Evolutionary conservation across 2,888 invertebrate species (phyloP).

Genomic region (Drosophila diplacantha): DNA sequence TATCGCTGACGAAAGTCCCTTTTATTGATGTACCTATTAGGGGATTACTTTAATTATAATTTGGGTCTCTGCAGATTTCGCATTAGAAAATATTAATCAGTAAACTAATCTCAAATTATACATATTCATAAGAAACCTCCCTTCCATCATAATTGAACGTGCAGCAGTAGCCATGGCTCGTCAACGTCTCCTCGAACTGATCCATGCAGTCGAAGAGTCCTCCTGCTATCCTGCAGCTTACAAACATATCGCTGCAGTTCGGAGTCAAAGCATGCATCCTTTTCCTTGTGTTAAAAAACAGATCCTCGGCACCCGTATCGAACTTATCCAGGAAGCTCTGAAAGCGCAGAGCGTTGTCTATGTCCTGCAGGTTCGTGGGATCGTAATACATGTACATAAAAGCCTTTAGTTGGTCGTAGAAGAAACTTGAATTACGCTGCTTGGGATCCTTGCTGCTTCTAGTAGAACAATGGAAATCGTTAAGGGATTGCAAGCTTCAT

Average conservation of each 20-base stretch:
- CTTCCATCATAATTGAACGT: conserved; percentile 74
- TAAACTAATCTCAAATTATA: neutral
- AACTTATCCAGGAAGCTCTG: conserved; percentile 69
- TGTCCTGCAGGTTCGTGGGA: conserved; percentile 48
- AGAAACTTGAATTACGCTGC: conserved; percentile 40
- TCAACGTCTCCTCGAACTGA: conserved; percentile 73
- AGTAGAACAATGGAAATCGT: neutral
- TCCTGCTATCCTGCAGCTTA: conserved; percentile 71
- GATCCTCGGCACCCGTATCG: conserved; percentile 64
- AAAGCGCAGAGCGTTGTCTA: conserved; percentile 59
- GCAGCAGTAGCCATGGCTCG: conserved; percentile 78
- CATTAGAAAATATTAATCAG: neutral
- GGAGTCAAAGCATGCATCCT: conserved; percentile 74
- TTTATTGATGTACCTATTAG: conserved; percentile 41
- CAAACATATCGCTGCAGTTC: conserved; percentile 74
- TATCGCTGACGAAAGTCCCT: conserved; percentile 44
- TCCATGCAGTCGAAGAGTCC: conserved; percentile 55
- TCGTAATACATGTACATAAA: conserved; percentile 64
- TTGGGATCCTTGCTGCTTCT: conserved; percentile 59
- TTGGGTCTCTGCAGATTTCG: neutral
- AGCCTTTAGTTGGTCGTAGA: conserved; percentile 59
- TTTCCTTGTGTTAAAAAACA: conserved; percentile 67
- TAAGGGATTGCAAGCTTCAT: neutral
- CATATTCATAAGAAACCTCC: conserved; percentile 21
- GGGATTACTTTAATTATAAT: neutral